Conservation (phyloP, 2,888 invertebrate species). For the Ormyrus pomaceus region DNA sequence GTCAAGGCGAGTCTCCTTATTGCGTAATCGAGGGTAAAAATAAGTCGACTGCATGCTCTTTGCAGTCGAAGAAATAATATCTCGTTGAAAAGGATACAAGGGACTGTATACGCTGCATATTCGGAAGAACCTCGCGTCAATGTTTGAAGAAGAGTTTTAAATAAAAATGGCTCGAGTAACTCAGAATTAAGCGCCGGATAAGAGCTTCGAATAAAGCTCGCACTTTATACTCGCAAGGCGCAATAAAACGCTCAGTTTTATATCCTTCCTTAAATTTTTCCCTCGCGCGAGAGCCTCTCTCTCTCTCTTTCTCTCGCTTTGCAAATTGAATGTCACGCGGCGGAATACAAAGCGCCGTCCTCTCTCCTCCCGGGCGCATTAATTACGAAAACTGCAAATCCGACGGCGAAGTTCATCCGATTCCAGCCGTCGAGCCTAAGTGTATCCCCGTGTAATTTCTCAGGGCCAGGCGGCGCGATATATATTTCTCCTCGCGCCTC, state of each 20-base stretch:
- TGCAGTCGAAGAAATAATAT: not conserved
- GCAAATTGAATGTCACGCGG: no score
- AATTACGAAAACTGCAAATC: constrained; percentile 1
- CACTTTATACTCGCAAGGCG: not conserved
- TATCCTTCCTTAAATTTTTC: not conserved
- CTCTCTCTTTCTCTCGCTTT: no score
- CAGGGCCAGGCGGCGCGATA: constrained; percentile 18
- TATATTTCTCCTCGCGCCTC: constrained; percentile 14
- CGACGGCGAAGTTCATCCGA: not conserved
- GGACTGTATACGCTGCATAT: not conserved
- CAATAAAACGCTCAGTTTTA: not conserved
- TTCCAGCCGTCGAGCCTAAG: constrained; percentile 1
- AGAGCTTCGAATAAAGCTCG: not conserved
- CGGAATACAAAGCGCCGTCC: not conserved
- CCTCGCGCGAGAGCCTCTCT: no score
- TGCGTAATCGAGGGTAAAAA: constrained; percentile 25
- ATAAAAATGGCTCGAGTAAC: not conserved
- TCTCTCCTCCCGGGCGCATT: no score
- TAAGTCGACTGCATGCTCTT: not conserved
- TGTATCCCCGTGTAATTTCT: constrained; percentile 41
- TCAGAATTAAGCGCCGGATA: not conserved
- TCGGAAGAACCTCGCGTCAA: not conserved
- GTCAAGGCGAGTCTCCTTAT: constrained; percentile 23
- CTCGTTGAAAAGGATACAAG: no score
- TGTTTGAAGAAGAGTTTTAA: not conserved